Percentiles rank a stretch among this genome's conserved stretches.
These are phyloP conservation scores for Acleris literana DNA, from an alignment of 2,888 invertebrate genomes.

Conservation along the genomic window DNA sequence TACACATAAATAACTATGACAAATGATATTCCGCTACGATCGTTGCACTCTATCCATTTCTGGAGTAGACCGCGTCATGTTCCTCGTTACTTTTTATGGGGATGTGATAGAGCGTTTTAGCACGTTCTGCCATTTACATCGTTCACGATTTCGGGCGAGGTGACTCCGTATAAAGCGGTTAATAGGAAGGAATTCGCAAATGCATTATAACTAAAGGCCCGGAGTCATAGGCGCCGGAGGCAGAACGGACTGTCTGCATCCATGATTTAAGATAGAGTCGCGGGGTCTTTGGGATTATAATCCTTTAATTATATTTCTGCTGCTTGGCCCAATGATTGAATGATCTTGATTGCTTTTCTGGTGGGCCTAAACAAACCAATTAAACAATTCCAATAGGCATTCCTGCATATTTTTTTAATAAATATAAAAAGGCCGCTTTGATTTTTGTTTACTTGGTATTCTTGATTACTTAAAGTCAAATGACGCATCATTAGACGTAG, in stretches of 20 bases:
- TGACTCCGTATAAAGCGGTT: conserved; percentile 3
- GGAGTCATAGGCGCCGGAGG: not conserved
- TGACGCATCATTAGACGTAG: too few species aligned
- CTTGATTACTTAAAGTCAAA: too few species aligned
- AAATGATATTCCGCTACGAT: conserved; percentile 60
- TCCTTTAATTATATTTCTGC: conserved; percentile 68
- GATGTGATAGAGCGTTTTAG: conserved; percentile 51
- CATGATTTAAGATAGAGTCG: conserved; percentile 60
- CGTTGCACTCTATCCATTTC: conserved; percentile 50
- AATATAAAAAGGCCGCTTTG: conserved; percentile 5
- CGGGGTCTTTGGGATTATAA: conserved; percentile 61
- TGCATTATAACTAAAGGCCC: not conserved
- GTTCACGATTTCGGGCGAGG: conserved; percentile 40
- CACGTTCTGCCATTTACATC: conserved; percentile 44
- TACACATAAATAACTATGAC: conserved; percentile 68
- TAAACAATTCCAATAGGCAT: conserved; percentile 52
- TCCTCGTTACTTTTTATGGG: conserved; percentile 60
- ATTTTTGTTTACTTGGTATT: too few species aligned
- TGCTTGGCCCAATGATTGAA: conserved; percentile 70
- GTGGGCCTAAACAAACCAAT: conserved; percentile 64
- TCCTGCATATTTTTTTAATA: conserved; percentile 42
- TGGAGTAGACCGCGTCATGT: conserved; percentile 44
- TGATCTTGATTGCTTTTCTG: conserved; percentile 74
- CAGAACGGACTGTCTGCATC: conserved; percentile 52
- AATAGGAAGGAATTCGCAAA: conserved; percentile 4